Conservation (phyloP, 1,140 invertebrate genomes). For the Lutraria rhynchaena region DNA sequence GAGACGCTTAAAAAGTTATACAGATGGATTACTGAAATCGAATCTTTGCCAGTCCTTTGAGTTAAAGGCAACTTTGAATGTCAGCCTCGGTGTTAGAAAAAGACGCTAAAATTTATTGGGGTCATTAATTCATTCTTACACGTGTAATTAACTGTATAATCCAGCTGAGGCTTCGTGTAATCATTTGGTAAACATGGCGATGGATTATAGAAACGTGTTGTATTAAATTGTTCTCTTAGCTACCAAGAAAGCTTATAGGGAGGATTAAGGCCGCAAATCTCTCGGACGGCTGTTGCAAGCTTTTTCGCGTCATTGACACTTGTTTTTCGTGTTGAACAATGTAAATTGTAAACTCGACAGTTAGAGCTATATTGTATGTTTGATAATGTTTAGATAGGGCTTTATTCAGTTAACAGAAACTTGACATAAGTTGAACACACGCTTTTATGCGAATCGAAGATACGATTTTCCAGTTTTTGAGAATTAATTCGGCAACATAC, state of each 20-base stretch:
- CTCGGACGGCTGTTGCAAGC: slow-evolving; percentile 25
- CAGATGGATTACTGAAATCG: too few species aligned
- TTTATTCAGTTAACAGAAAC: background rate
- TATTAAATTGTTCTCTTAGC: slow-evolving; percentile 36
- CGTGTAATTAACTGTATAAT: slow-evolving; percentile 43
- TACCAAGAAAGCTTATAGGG: slow-evolving; percentile 40
- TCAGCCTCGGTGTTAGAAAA: background rate
- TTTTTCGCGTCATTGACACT: slow-evolving; percentile 11
- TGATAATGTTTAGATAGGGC: background rate
- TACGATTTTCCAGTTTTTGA: background rate
- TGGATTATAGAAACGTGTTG: slow-evolving; percentile 54
- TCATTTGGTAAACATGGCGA: slow-evolving; percentile 34
- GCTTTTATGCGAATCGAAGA: background rate
- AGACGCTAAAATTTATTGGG: slow-evolving; percentile 28
- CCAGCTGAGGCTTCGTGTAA: slow-evolving; percentile 21
- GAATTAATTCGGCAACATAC: background rate
- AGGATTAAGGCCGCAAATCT: slow-evolving; percentile 37
- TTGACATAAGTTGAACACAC: background rate
- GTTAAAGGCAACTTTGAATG: background rate
- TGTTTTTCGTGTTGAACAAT: too few species aligned
- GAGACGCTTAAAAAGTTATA: too few species aligned
- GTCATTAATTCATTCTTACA: slow-evolving; percentile 13
- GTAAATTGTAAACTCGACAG: background rate
- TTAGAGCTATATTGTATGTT: background rate
- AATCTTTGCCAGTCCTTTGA: too few species aligned